Evolutionary conservation across 2,888 invertebrate species (phyloP), one percentile per base, ranked within the genome.

Genomic region (Tenthredo livida): DNA sequence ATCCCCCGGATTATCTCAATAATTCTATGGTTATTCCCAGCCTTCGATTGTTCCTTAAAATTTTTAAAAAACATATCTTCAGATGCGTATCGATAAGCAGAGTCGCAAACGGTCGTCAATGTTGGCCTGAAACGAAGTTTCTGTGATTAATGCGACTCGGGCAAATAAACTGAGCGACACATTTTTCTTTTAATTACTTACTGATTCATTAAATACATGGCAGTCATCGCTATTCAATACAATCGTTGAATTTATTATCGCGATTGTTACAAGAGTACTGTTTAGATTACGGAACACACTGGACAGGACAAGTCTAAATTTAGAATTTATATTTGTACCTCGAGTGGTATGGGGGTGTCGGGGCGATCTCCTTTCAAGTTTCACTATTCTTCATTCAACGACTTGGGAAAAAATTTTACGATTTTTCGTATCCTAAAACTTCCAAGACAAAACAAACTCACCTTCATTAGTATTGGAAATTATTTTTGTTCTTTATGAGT

Each of bases 11-110:
- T 78, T 61, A 89, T 83, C 67, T 90, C 88, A 80, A 92, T 88
- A 91, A 92, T 92, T 54, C 84, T 89, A 29, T 86, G 89, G 43
- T 89, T 87, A 70, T 92, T 89, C 50, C 90, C 90, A 47, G 85
- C 84, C 21, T 43, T 80, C 7, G 61, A 80, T 80, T 80, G 80
- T n/a, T 80, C 61, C 12, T 12, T 40, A 15, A 80, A 80, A 61
- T 80, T 58, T 37, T 80, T 29, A 21, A 61, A 80, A 80, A 80
- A 61, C n/a, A 40, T 7, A 61, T 40, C 12, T 25, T 61, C 80
- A 25, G 80, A 50, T 15, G 80, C 61, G 58, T 17, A 61, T 37
- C 61, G 40, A 80, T 80, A 80, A 37, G 61, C 80, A 7, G 58
- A n/a, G 33, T 61, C 61, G 40, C 61, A 61, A 80, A 37, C 15